Evolutionary conservation across 2,888 invertebrate genomes (phyloP).

Genomic region (Ochropleura plecta): DNA sequence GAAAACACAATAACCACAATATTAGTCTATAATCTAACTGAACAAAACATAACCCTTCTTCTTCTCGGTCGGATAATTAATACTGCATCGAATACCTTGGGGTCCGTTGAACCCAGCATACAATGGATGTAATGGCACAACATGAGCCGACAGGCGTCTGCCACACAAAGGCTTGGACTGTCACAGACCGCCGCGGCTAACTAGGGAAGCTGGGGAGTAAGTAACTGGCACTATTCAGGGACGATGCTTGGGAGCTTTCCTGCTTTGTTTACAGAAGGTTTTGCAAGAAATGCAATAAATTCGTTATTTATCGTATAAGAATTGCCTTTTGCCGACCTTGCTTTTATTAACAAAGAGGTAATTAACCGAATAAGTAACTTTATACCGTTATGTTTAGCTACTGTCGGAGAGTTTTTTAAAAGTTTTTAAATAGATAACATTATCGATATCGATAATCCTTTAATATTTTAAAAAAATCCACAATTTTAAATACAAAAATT

Average conservation of each 20-base stretch:
- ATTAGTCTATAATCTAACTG: constrained; percentile 11
- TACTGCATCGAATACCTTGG: constrained; percentile 68
- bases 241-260: constrained; percentile 6
- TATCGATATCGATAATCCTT: background rate
- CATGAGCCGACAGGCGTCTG: constrained; percentile 76
- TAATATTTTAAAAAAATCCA: background rate
- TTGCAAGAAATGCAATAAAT: background rate
- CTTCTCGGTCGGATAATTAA: constrained; percentile 68
- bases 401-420: background rate
- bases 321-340: background rate
- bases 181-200: constrained; percentile 74
- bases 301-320: background rate
- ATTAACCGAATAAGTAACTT: background rate
- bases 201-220: constrained; percentile 71
- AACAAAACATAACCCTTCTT: constrained; percentile 45
- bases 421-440: background rate
- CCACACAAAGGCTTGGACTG: constrained; percentile 77
- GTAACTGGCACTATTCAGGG: constrained; percentile 56
- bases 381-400: background rate
- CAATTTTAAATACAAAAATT: background rate
- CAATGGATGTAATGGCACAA: constrained; percentile 79
- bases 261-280: background rate
- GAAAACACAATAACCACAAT: background rate
- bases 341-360: background rate
- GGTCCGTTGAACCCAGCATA: constrained; percentile 76